Conservation (phyloP, 2,888 invertebrate species). For the Euplagia quadripunctaria region DNA sequence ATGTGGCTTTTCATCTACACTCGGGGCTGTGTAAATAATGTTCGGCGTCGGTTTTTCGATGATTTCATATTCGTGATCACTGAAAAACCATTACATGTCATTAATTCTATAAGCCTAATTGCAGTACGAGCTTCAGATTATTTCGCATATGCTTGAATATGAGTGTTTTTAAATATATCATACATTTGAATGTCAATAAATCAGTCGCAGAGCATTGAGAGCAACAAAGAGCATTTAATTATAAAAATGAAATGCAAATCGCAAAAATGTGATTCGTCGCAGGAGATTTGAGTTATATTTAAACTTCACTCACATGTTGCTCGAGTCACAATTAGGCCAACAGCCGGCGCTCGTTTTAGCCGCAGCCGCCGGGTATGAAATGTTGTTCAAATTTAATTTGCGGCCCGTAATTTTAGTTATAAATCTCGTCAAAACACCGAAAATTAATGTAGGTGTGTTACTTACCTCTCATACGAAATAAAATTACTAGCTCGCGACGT, state of each 20-base stretch:
- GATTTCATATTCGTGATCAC: slow-evolving; percentile 98
- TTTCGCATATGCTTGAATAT: slow-evolving; percentile 53
- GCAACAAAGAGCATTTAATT: slow-evolving; percentile 34
- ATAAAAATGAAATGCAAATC: slow-evolving; percentile 60
- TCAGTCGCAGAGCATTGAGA: slow-evolving; percentile 57
- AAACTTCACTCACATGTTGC: slow-evolving; percentile 74
- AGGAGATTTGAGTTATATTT: slow-evolving; percentile 79
- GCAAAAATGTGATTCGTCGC: slow-evolving; percentile 69
- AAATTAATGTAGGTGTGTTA: slow-evolving; percentile 59
- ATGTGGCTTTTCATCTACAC: slow-evolving; percentile 72
- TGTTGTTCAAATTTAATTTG: slow-evolving; percentile 72
- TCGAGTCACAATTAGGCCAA: slow-evolving; percentile 85
- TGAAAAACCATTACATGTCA: slow-evolving; percentile 79
- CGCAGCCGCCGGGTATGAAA: slow-evolving; percentile 80
- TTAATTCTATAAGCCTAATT: slow-evolving; percentile 12
- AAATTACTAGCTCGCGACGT: slow-evolving; percentile 88
- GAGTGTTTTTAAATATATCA: background rate
- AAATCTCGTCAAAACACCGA: slow-evolving; percentile 67
- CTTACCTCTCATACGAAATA: slow-evolving; percentile 80
- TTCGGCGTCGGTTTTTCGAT: slow-evolving; percentile 90
- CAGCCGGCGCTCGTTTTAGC: slow-evolving; percentile 84
- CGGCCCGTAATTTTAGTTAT: slow-evolving; percentile 69
- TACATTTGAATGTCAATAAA: slow-evolving; percentile 30
- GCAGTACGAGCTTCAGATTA: slow-evolving; percentile 21
- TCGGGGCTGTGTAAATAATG: slow-evolving; percentile 75